Evolutionary conservation across 2,797 vertebrate genomes (phyloP).

Genomic region (Carapus acus): DNA sequence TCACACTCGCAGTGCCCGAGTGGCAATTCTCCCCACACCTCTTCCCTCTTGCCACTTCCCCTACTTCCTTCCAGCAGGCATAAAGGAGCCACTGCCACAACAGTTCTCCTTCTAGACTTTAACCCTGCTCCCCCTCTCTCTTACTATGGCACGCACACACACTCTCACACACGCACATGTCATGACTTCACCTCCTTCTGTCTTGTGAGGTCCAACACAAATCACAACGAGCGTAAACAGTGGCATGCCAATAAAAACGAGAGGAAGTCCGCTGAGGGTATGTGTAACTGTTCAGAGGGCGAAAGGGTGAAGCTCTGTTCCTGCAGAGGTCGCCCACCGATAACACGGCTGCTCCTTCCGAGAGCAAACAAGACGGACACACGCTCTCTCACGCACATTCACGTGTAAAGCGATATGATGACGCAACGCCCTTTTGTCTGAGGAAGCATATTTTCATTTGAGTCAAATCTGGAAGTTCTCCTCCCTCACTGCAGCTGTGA

Average conservation of each 20-base stretch:
- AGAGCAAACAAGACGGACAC: constrained; percentile 16
- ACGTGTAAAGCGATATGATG: constrained; percentile 1
- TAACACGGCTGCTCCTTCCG: constrained; percentile 34
- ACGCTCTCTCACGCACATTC: constrained; percentile 11
- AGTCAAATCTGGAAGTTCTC: no score
- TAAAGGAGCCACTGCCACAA: constrained; percentile 50
- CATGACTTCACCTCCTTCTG: constrained; percentile 13
- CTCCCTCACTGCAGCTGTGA: no score
- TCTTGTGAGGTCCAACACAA: constrained; percentile 31
- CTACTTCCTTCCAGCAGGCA: constrained; percentile 60
- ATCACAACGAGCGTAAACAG: constrained; percentile 52
- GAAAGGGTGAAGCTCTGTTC: constrained; percentile 27
- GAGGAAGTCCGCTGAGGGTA: constrained; percentile 57
- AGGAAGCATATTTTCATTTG: no score
- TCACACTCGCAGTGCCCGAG: constrained; percentile 38
- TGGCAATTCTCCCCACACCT: constrained; percentile 48
- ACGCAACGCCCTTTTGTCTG: not conserved
- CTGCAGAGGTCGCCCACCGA: constrained; percentile 40
- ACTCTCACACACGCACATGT: not conserved
- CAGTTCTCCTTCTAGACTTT: constrained; percentile 45
- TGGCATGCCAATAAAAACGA: constrained; percentile 52
- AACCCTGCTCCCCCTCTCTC: constrained; percentile 16
- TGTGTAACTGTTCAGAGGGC: constrained; percentile 49
- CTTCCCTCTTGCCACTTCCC: constrained; percentile 54
- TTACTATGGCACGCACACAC: not conserved